Base-by-base conservation (phyloP, 1,140 invertebrate species). In the Proales similis region DNA sequence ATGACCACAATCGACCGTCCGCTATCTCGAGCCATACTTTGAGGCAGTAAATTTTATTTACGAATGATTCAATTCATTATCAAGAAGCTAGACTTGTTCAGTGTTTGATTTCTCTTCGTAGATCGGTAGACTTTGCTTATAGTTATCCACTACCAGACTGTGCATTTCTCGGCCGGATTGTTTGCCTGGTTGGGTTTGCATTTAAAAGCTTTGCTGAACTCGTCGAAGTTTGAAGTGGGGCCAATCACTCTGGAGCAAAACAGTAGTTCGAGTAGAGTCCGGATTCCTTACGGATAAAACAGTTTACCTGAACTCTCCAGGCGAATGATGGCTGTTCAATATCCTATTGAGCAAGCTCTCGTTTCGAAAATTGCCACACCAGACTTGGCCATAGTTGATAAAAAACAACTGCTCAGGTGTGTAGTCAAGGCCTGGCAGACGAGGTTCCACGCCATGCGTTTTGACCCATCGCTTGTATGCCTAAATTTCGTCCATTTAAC, bases 371-470 rank as follows among this genome's bases (percentile, higher is more conserved):
- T 61, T 61, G 32, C 42, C 36, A 30, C 20, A 64, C 60, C 63
- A 67, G 73, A 84, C 82, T 80, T 85, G 84, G 48, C 83, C 83
- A 70, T 82, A 83, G 66, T 80, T 79, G 63, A 86, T 74, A 70
- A 84, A 85, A 72, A 85, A 85, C 26, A 85, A 70, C 70, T 86
- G 84, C 45, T 80, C 77, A n/a, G 79, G 76, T 3, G 79, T 79
- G 27, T 81, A 78, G 39, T 81, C 77, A 17, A 85, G 70, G 29
- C 81, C 80, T 17, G 84, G 83, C n/a, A 86, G 71, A 14, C 73
- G 74, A 24, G 77, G 74, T 48, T 80, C 79, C n/a, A 68, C 57
- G 4, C 70, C 71, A 47, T 77, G 63, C 53, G 74, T 70, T 26
- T 81, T 70, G 4, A 82, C 76, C 84, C 86, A 73, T 66, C 77